Evolutionary conservation across 2,888 invertebrate species (phyloP).

Genomic region (Liopterus haemorrhoidalis): DNA sequence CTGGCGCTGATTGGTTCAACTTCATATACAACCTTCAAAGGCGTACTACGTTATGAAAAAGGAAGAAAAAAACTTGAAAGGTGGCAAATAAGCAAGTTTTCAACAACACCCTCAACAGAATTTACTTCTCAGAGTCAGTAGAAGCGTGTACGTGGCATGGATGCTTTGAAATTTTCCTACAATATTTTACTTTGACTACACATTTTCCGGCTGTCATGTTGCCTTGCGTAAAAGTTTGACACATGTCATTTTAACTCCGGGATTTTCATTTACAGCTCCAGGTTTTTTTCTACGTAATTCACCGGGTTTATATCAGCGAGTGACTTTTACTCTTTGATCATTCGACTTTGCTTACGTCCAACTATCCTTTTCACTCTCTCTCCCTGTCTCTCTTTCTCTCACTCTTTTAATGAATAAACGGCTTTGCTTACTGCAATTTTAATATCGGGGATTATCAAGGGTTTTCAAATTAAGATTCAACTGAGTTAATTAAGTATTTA

Average conservation of each 20-base stretch:
- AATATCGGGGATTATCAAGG: too few relatives aligned
- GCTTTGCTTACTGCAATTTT: too few relatives aligned
- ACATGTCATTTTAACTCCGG: conserved; percentile 36
- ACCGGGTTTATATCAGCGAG: too few relatives aligned
- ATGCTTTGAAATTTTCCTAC: conserved; percentile 42
- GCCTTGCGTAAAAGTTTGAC: conserved; percentile 35
- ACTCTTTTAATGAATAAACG: too few relatives aligned
- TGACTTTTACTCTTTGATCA: too few relatives aligned
- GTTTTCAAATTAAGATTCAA: too few relatives aligned
- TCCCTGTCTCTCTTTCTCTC: too few relatives aligned
- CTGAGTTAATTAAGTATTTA: too few relatives aligned
- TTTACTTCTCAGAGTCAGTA: conserved; percentile 33
- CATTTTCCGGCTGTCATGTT: conserved; percentile 41
- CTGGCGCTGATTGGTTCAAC: conserved; percentile 19
- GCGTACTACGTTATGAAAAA: background rate
- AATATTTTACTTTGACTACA: conserved; percentile 41
- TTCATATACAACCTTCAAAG: background rate
- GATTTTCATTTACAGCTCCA: conserved; percentile 20
- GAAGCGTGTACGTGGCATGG: conserved; percentile 39
- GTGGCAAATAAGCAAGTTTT: conserved; percentile 45
- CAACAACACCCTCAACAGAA: conserved; percentile 38
- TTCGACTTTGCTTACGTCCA: too few relatives aligned
- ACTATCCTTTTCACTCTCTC: too few relatives aligned
- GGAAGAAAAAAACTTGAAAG: conserved; percentile 35
- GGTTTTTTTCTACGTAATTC: too few relatives aligned